Percentiles rank a stretch among this genome's conserved stretches.
phyloP scores from a whole-genome alignment of 35 echinoderm and acorn worm species.

The Patiria miniata region DNA sequence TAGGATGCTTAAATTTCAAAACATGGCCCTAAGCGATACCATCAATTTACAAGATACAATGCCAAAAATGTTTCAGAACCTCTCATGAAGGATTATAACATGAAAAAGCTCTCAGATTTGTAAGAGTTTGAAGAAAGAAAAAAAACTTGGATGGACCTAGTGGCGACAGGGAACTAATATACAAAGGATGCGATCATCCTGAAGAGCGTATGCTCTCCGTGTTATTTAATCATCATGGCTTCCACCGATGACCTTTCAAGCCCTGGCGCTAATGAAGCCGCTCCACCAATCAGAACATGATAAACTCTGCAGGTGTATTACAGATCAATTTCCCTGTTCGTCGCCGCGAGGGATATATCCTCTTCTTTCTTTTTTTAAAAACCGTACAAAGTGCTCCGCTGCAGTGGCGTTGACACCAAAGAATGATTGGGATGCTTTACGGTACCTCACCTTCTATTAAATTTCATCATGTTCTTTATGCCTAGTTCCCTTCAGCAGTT shows the following conservation, averaged over 20 bases:
- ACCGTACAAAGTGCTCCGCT: too few species aligned
- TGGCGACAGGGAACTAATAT: conserved; percentile 25
- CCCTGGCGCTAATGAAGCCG: conserved; percentile 1
- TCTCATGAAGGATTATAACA: too few species aligned
- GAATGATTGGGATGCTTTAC: background rate
- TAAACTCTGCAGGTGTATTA: conserved; percentile 25
- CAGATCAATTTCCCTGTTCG: conserved; percentile 14
- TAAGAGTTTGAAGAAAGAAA: too few species aligned
- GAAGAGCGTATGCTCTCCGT: conserved; percentile 4
- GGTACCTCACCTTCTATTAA: background rate
- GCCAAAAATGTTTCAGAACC: too few species aligned
- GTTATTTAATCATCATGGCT: conserved; percentile 31
- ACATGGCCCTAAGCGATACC: too few species aligned
- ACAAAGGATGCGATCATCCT: background rate
- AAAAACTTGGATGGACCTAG: background rate
- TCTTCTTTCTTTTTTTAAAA: too few species aligned
- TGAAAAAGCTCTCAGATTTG: too few species aligned
- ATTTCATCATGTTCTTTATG: background rate
- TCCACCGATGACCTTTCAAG: conserved; percentile 22
- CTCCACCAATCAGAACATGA: conserved; percentile 9
- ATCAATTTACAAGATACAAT: too few species aligned
- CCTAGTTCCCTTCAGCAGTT: too few species aligned
- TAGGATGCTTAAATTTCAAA: too few species aligned
- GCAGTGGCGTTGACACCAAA: background rate
- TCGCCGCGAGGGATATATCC: background rate